These are phyloP conservation scores for Cheilosia urbana DNA, from an alignment of 2,888 invertebrate genomes.

Conservation along the genomic window DNA sequence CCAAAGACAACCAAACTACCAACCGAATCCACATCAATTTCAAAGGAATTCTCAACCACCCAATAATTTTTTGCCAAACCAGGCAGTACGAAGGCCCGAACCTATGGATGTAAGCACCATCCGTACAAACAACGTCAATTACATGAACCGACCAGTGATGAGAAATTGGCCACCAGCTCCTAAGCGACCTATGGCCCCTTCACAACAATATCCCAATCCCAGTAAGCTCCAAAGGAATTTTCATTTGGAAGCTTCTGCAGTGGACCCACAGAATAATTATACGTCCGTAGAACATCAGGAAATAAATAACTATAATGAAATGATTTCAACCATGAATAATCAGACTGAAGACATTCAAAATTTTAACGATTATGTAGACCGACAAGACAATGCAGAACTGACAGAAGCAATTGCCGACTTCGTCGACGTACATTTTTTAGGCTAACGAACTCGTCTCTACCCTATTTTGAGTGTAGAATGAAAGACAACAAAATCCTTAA, in stretches of 20 bases:
- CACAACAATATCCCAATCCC: conserved; percentile 18
- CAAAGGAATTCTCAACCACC: conserved; percentile 14
- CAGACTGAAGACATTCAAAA: conserved; percentile 3
- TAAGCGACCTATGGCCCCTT: conserved; percentile 16
- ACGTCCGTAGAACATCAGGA: conserved; percentile 13
- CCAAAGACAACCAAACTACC: conserved; percentile 3
- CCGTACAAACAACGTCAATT: conserved; percentile 39
- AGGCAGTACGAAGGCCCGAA: conserved; percentile 7
- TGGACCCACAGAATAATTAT: conserved; percentile 7
- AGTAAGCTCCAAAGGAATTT: conserved; percentile 52
- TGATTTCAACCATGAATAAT: conserved; percentile 34
- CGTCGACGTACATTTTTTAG: background rate
- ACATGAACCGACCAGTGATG: conserved; percentile 46
- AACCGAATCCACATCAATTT: conserved; percentile 20
- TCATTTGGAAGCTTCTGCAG: conserved; percentile 27
- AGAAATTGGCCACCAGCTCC: conserved; percentile 50
- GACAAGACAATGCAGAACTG: conserved; percentile 20
- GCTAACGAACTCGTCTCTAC: too few relatives aligned
- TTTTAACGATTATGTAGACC: conserved; percentile 15
- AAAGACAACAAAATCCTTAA: background rate
- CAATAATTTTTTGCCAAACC: conserved; percentile 10
- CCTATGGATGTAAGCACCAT: conserved; percentile 21
- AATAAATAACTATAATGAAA: conserved; percentile 26
- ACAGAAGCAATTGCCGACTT: conserved; percentile 28
- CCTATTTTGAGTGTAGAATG: background rate